Conservation (phyloP, 2,888 invertebrate genomes). For the Coelinius sp. region DNA sequence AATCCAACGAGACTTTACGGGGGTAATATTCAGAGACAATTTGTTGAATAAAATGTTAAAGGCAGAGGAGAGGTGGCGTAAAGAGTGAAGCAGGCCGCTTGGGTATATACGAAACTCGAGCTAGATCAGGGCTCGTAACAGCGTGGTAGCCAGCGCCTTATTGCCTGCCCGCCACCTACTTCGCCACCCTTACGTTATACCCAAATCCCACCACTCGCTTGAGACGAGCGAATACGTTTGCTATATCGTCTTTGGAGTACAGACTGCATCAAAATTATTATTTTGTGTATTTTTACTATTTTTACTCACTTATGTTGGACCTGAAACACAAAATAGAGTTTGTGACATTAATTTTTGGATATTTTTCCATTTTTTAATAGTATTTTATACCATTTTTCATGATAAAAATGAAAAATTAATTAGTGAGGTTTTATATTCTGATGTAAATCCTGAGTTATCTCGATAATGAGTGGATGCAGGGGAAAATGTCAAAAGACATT, state of each 20-base stretch:
- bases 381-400: no score
- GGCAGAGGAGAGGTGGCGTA: not conserved
- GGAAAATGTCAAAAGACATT: no score
- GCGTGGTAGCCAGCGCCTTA: constrained; percentile 67
- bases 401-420: not conserved
- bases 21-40: constrained; percentile 6
- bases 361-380: no score
- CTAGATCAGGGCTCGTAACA: constrained; percentile 67
- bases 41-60: constrained; percentile 15
- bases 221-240: not conserved
- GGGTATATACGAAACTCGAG: constrained; percentile 39
- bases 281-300: not conserved
- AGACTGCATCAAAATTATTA: not conserved
- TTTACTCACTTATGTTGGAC: not conserved
- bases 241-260: not conserved
- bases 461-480: no score
- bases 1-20: not conserved
- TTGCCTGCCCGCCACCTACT: constrained; percentile 59
- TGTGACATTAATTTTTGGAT: not conserved
- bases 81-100: not conserved
- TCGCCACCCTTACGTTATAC: constrained; percentile 7
- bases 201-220: not conserved
- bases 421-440: no score
- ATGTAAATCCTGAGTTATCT: no score
- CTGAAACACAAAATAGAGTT: not conserved